phyloP scores from a whole-genome alignment of 2,113 vertebrate genomes.

The Zosterops japonicus region DNA sequence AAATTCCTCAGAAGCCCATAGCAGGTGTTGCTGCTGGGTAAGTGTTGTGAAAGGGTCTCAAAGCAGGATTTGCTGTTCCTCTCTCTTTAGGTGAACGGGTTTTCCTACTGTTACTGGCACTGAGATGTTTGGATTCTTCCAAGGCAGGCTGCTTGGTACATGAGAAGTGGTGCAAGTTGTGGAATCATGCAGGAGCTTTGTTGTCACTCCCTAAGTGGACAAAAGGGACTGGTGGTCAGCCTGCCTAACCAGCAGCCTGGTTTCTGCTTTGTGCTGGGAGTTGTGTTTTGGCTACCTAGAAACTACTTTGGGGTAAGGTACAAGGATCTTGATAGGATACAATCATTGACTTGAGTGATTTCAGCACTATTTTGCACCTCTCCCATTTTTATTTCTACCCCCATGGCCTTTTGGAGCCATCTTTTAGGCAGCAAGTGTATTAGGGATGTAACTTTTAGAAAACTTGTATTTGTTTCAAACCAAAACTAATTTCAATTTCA shows the following conservation, averaged over 20 bases:
- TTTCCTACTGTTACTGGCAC: not conserved
- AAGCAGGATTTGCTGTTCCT: not conserved
- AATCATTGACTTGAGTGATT: not conserved
- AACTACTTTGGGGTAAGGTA: not conserved
- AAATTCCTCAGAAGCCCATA: not conserved
- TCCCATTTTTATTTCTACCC: not conserved
- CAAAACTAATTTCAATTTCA: not conserved
- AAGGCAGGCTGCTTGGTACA: not conserved
- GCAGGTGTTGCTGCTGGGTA: not conserved
- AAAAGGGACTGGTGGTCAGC: not conserved
- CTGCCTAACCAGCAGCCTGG: not conserved
- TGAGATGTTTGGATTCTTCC: not conserved
- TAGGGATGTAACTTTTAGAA: not conserved
- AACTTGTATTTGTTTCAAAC: not conserved
- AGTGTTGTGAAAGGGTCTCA: not conserved
- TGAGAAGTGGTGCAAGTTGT: not conserved
- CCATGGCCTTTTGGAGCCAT: not conserved
- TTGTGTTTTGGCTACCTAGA: not conserved
- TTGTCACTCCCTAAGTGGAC: not conserved
- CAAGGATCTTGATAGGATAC: not conserved
- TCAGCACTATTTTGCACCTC: not conserved
- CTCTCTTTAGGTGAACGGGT: not conserved
- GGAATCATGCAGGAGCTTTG: not conserved
- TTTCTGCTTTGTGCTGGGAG: not conserved
- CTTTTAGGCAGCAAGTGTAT: not conserved